Percentiles rank a stretch among this genome's conserved stretches.
These are phyloP conservation scores for Morbakka virulenta DNA, from an alignment of 30 jellyfish, hydroid and myxozoan genomes.

Conservation along the genomic window DNA sequence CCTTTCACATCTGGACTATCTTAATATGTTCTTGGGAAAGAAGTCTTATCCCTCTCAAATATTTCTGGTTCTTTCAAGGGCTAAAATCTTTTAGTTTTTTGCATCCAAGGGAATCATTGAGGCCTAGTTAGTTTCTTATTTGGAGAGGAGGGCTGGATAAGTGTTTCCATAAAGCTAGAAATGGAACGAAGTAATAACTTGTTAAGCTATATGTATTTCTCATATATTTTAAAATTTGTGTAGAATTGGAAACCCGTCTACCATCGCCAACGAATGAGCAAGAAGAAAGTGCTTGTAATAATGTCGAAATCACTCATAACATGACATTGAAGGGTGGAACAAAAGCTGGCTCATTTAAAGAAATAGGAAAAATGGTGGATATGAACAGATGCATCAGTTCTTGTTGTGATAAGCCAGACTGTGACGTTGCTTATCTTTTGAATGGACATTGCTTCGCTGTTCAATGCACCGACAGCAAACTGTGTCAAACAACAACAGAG, in stretches of 20 bases:
- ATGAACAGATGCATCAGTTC: conserved; percentile 75
- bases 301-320: conserved; percentile 73
- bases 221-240: too few relatives aligned
- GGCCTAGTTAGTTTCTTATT: too few relatives aligned
- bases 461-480: conserved; percentile 77
- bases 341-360: conserved; percentile 86
- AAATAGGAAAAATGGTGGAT: conserved; percentile 73
- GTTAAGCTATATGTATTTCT: too few relatives aligned
- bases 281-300: conserved; percentile 78
- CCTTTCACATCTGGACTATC: too few relatives aligned
- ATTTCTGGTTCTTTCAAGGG: too few relatives aligned
- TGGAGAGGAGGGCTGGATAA: too few relatives aligned
- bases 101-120: too few relatives aligned
- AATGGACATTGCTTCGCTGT: conserved; percentile 92
- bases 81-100: too few relatives aligned
- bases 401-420: conserved; percentile 95
- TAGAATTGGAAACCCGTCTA: neutral
- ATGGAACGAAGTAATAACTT: too few relatives aligned
- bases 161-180: too few relatives aligned
- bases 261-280: neutral
- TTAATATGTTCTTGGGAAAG: too few relatives aligned
- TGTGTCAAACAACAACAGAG: conserved; percentile 89
- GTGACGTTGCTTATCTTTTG: conserved; percentile 86
- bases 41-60: too few relatives aligned
- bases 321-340: conserved; percentile 91